These are phyloP conservation scores for Nipponia nippon DNA, from an alignment of 2,113 vertebrate genomes.

Conservation along the genomic window DNA sequence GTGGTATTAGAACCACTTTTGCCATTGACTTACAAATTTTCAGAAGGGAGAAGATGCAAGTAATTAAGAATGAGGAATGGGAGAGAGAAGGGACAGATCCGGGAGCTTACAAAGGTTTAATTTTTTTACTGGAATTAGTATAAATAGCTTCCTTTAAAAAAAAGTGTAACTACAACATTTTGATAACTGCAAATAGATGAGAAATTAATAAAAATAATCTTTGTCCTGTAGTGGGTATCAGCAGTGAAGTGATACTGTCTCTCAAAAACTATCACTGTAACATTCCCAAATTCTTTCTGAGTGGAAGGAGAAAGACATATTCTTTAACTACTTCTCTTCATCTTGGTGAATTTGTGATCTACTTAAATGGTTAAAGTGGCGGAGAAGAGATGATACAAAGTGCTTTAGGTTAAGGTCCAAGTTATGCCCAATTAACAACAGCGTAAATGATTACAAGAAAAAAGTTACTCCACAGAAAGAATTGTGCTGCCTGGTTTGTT, in stretches of 20 bases:
- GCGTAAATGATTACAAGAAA: slow-evolving; percentile 56
- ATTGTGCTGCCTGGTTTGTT: background rate
- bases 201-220: background rate
- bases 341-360: background rate
- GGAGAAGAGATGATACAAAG: background rate
- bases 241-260: background rate
- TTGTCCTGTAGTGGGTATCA: background rate
- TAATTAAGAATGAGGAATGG: background rate
- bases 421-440: background rate
- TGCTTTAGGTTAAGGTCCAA: background rate
- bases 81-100: background rate
- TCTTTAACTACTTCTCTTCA: background rate
- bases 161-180: background rate
- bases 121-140: background rate
- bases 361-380: background rate
- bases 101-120: background rate
- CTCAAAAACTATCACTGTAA: background rate
- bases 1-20: background rate
- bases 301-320: background rate
- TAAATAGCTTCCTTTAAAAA: background rate
- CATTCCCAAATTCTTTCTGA: background rate
- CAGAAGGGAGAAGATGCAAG: background rate
- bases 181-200: background rate
- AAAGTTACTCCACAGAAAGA: background rate
- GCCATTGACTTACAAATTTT: accelerated